Base-by-base conservation (phyloP, 2,888 invertebrate species). In the Helicoverpa assulta region DNA sequence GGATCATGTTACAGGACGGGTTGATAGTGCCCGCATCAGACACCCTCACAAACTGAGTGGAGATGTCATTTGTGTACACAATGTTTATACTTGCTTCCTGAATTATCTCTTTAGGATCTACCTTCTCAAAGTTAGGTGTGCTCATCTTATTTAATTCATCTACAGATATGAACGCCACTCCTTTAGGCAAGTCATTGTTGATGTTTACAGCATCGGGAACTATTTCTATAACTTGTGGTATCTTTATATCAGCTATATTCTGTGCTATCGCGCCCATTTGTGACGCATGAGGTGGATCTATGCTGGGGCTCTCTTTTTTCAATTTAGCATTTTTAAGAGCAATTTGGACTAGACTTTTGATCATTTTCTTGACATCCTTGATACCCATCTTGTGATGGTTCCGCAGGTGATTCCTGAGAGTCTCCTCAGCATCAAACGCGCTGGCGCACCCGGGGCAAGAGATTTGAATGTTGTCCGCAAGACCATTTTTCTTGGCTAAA, bases 391-490 rank as follows among this genome's bases (percentile, higher is more conserved):
- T 96, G 87, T 98, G 97, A 87, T 97, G 97, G 83, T 96, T 96
- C 29, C 96, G 95, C 6, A 97, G 91, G 87, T 98, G 97, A 6
- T 96, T 95, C 80, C 97, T 93, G 0, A 97, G 89, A 0, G 97
- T 96, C 83, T 97, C 96, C 82, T 96, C 96, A 12, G 96, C 96
- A 82, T 96, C 97, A 85, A 97, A 97, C 2, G 96, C 90, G 86
- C 97, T 97, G 0, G 95, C 89, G 85, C 97, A 97, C 10, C 97
- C 97, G 16, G 97, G 97, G 83, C 97, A 97, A 76, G 94, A 94
- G 8, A 97, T 93, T 72, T 96, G 96, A 65, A 95, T 92, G 78
- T 96, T 93, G 83, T 96, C 96, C 26, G 95, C 94, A 0, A 96
- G 90, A 33, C 96, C 96, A 85, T 96, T 96, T 61, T 91, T 96